These are phyloP conservation scores for Leucophenga montana DNA, from an alignment of 2,888 invertebrate species.

Conservation along the genomic window DNA sequence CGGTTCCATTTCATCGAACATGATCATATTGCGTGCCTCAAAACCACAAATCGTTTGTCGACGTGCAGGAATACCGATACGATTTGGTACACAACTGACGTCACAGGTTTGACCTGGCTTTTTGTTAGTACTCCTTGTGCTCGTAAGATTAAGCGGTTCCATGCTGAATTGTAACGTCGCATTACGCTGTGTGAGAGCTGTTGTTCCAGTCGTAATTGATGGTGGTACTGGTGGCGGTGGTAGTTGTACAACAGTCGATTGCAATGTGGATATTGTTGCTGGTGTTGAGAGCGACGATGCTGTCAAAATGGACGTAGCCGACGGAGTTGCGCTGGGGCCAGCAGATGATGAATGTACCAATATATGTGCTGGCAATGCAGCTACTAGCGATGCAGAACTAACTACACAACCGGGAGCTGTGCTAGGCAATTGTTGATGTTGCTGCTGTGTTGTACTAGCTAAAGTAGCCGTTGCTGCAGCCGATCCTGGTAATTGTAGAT, in stretches of 20 bases:
- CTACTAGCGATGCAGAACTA: neutral
- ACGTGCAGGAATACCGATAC: conserved; percentile 56
- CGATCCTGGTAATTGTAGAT: neutral
- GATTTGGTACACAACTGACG: conserved; percentile 27
- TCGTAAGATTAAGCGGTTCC: conserved; percentile 61
- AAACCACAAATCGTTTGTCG: conserved; percentile 69
- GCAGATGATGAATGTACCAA: neutral
- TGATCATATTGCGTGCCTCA: conserved; percentile 58
- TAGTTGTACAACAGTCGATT: neutral
- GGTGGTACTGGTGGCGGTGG: neutral
- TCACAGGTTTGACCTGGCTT: conserved; percentile 13
- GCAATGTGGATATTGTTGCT: neutral
- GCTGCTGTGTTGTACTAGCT: neutral
- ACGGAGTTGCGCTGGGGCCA: neutral
- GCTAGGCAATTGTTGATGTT: neutral
- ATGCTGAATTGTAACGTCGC: conserved; percentile 13
- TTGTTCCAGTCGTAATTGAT: neutral
- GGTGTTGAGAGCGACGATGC: neutral
- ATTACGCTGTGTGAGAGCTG: neutral
- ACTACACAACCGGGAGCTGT: neutral
- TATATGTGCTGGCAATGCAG: neutral
- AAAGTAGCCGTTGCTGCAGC: neutral
- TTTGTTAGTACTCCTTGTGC: conserved; percentile 37
- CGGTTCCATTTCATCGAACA: conserved; percentile 66
- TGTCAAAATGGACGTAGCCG: neutral